Conservation (phyloP, 2,797 vertebrate species). For the Poecilia picta region DNA sequence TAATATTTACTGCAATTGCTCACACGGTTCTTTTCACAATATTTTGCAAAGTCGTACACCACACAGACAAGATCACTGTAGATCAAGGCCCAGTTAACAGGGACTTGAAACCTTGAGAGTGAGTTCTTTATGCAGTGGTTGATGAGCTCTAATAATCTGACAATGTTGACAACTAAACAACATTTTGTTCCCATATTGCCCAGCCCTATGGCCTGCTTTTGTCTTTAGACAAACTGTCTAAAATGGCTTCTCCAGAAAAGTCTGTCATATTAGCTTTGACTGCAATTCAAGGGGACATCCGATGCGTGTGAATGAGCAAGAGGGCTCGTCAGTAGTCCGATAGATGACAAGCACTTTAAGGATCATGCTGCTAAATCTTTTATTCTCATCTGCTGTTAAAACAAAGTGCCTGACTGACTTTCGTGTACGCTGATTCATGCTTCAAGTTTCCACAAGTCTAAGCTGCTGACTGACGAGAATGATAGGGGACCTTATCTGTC, state of each 20-base stretch:
- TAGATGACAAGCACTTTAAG: slow-evolving; percentile 50
- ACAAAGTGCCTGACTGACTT: slow-evolving; percentile 64
- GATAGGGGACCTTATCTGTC: slow-evolving; percentile 64
- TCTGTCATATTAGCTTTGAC: neutral
- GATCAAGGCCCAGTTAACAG: no score
- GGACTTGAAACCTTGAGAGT: no score
- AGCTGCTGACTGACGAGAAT: slow-evolving; percentile 64
- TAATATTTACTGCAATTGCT: no score
- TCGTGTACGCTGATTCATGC: slow-evolving; percentile 60
- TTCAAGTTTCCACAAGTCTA: slow-evolving; percentile 49
- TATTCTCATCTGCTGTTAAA: slow-evolving; percentile 23
- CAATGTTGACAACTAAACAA: no score
- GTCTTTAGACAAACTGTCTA: neutral
- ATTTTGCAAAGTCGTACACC: no score
- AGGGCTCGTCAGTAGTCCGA: slow-evolving; percentile 36
- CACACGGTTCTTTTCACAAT: no score
- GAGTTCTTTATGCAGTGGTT: no score
- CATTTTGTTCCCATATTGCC: no score
- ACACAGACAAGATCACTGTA: no score
- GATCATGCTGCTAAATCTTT: slow-evolving; percentile 57
- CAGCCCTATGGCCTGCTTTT: neutral
- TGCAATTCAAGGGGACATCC: slow-evolving; percentile 27
- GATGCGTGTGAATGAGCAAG: slow-evolving; percentile 42
- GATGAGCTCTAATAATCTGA: no score
- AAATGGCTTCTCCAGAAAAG: neutral